Conservation (phyloP, 2,797 vertebrate species). For the Clarias platycephalus region DNA sequence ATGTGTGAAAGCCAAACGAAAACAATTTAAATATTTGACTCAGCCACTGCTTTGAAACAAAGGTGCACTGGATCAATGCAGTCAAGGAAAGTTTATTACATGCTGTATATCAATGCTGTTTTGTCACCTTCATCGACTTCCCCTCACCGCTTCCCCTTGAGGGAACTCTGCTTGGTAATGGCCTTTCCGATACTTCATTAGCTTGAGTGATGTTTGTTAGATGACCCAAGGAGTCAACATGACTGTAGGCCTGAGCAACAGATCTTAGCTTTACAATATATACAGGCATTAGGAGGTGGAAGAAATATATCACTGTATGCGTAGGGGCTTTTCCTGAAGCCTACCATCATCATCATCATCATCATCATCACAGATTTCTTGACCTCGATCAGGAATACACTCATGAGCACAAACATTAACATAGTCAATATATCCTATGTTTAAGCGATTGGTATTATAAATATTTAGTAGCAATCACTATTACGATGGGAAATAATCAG, state of each 20-base stretch:
- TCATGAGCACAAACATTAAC: background rate
- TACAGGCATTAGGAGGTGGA: background rate
- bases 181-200: constrained; percentile 26
- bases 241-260: background rate
- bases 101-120: constrained; percentile 17
- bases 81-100: constrained; percentile 6
- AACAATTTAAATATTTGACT: background rate
- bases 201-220: constrained; percentile 22
- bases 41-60: background rate
- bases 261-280: background rate
- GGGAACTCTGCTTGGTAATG: constrained; percentile 5
- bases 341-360: background rate
- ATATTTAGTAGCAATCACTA: background rate
- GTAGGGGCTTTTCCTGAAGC: background rate
- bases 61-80: background rate
- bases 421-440: background rate
- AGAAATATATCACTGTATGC: background rate
- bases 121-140: constrained; percentile 6
- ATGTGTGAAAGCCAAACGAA: background rate
- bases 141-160: background rate
- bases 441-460: background rate
- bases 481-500: background rate
- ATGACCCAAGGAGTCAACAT: background rate
- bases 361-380: background rate
- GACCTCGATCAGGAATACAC: background rate